A percentile compares a stretch with the other conserved stretches of the same genome.
Evolutionary conservation across 2,797 vertebrate genomes (phyloP).

Genomic region (Echiichthys vipera): DNA sequence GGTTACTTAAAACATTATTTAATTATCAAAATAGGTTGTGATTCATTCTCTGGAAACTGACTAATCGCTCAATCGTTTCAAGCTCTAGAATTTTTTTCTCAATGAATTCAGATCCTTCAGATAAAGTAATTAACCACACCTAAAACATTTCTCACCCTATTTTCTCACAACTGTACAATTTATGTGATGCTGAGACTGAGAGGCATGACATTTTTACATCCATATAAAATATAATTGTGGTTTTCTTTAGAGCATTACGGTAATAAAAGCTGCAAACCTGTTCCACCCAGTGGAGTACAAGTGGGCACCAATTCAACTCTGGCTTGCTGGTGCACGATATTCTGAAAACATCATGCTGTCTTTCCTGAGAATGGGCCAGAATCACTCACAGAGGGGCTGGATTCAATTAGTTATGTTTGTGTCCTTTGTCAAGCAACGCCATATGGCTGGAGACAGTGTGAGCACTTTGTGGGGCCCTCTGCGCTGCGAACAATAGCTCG

Average conservation of each 20-base stretch:
- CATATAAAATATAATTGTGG: conserved; percentile 7
- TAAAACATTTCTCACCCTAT: background rate
- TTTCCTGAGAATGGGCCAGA: conserved; percentile 70
- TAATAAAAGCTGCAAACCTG: conserved; percentile 42
- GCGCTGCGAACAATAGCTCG: conserved; percentile 78
- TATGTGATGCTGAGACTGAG: background rate
- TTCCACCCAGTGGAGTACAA: conserved; percentile 47
- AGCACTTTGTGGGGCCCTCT: conserved; percentile 76
- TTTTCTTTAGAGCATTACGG: conserved; percentile 28
- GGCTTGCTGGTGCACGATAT: conserved; percentile 61
- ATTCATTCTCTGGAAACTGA: background rate
- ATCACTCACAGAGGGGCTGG: conserved; percentile 74
- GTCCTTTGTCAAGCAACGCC: conserved; percentile 84
- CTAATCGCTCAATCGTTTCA: background rate
- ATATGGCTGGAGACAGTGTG: conserved; percentile 80
- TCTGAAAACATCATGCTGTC: conserved; percentile 70
- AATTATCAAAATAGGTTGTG: background rate
- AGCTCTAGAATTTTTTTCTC: background rate
- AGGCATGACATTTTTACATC: conserved; percentile 12
- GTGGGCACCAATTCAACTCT: conserved; percentile 58
- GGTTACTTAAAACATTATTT: background rate
- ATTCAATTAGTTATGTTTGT: conserved; percentile 86
- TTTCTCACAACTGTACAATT: background rate
- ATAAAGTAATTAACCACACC: background rate
- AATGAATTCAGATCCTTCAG: background rate